A percentile compares a stretch with the other conserved stretches of the same genome.
These are phyloP conservation scores for Toxotes lorentzi DNA, from an alignment of 2,797 vertebrate species.

Conservation along the genomic window DNA sequence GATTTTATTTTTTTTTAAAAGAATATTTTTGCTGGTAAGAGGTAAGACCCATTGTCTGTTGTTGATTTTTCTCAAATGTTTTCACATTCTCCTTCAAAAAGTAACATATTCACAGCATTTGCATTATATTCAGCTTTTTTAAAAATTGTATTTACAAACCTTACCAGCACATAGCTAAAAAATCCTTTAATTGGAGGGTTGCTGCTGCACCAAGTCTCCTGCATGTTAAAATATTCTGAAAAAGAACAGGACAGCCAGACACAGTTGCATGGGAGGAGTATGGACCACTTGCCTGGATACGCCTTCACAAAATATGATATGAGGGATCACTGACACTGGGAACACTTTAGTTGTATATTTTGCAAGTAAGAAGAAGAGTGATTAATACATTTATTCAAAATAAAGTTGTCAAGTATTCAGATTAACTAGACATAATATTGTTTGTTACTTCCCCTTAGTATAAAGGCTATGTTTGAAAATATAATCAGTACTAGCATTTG, in stretches of 20 bases:
- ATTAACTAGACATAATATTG: neutral
- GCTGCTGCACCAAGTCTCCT: neutral
- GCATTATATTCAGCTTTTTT: neutral
- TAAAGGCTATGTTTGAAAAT: neutral
- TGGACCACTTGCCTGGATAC: too few species aligned
- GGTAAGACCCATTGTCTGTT: neutral
- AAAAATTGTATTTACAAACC: neutral
- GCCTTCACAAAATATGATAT: too few species aligned
- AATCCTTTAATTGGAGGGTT: constrained; percentile 16
- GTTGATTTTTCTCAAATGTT: constrained; percentile 13
- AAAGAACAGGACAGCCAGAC: neutral
- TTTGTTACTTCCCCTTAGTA: neutral
- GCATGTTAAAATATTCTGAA: constrained; percentile 14
- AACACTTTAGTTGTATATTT: too few species aligned
- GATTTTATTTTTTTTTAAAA: neutral
- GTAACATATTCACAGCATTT: neutral
- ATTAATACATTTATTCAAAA: too few species aligned
- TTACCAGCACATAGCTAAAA: constrained; percentile 8
- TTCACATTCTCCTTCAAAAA: constrained; percentile 9
- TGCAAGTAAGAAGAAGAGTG: too few species aligned
- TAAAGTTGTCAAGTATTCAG: neutral
- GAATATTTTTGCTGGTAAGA: neutral
- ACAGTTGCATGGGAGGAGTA: too few species aligned
- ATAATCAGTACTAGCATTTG: constrained; percentile 1
- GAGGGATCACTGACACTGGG: too few species aligned